These are phyloP conservation scores for Tuberolachnus salignus DNA, from an alignment of 2,888 invertebrate species.

Conservation along the genomic window DNA sequence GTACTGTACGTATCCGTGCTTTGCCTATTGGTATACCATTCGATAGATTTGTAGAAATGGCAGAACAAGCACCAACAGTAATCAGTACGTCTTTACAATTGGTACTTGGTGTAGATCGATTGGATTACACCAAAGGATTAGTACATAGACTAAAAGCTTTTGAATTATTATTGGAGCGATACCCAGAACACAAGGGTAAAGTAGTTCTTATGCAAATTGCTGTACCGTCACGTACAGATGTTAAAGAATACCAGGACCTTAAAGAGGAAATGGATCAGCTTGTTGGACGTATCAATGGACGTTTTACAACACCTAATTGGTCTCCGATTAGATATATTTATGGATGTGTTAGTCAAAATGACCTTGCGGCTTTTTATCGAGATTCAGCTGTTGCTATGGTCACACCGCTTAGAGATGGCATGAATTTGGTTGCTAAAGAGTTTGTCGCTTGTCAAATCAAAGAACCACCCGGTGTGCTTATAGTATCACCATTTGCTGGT, in stretches of 20 bases:
- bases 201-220: conserved; percentile 81
- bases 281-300: conserved; percentile 85
- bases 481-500: conserved; percentile 89
- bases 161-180: conserved; percentile 78
- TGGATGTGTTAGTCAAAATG: conserved; percentile 85
- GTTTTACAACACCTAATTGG: conserved; percentile 90
- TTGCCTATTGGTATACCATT: conserved; percentile 89
- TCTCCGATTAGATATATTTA: conserved; percentile 89
- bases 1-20: conserved; percentile 82
- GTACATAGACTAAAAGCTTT: conserved; percentile 73
- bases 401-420: conserved; percentile 85
- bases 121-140: conserved; percentile 84
- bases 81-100: conserved; percentile 67
- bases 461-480: conserved; percentile 81
- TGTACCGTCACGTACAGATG: conserved; percentile 87
- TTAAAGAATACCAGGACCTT: conserved; percentile 86
- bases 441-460: conserved; percentile 92
- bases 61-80: conserved; percentile 70
- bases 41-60: conserved; percentile 80
- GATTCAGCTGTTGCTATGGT: conserved; percentile 87
- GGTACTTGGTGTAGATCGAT: conserved; percentile 79
- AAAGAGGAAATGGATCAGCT: conserved; percentile 90
- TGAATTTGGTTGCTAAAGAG: conserved; percentile 92
- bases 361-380: conserved; percentile 83
- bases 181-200: conserved; percentile 85